Conservation (phyloP, 2,113 vertebrate species). For the Pedetes capensis region DNA sequence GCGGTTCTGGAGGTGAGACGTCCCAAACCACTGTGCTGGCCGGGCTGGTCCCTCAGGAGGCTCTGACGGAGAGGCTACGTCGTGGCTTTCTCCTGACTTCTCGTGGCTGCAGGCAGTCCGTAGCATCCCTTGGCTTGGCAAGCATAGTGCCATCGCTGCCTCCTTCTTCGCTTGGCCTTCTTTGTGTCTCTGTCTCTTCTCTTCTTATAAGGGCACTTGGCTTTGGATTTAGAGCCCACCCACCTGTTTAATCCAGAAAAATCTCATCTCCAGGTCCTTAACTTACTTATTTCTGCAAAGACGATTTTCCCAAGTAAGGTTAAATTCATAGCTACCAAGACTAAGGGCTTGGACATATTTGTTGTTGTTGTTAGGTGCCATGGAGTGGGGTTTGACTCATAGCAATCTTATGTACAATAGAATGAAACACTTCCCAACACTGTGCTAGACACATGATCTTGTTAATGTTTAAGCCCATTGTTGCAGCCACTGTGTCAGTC, state of each 20-base stretch:
- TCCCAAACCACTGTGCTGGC: background rate
- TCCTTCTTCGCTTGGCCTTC: background rate
- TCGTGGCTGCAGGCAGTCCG: background rate
- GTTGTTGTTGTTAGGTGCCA: no score
- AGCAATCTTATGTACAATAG: no score
- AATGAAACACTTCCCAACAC: no score
- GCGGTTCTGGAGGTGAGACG: background rate
- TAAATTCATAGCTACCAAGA: background rate
- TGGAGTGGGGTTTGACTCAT: no score
- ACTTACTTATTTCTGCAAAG: background rate
- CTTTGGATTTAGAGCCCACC: background rate
- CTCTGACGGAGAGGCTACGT: background rate
- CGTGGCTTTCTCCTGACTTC: background rate
- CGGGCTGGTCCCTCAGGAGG: background rate
- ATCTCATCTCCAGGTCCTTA: background rate
- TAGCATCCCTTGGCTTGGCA: background rate
- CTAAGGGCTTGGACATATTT: background rate
- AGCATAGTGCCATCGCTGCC: accelerated
- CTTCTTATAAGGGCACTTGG: background rate
- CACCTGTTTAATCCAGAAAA: background rate
- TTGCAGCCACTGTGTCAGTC: no score
- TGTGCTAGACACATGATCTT: no score
- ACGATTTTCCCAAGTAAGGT: background rate
- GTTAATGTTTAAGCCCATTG: no score
- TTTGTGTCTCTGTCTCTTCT: background rate